Evolutionary conservation across 1,140 invertebrate genomes (phyloP).

Genomic region (Antheraea mylitta): DNA sequence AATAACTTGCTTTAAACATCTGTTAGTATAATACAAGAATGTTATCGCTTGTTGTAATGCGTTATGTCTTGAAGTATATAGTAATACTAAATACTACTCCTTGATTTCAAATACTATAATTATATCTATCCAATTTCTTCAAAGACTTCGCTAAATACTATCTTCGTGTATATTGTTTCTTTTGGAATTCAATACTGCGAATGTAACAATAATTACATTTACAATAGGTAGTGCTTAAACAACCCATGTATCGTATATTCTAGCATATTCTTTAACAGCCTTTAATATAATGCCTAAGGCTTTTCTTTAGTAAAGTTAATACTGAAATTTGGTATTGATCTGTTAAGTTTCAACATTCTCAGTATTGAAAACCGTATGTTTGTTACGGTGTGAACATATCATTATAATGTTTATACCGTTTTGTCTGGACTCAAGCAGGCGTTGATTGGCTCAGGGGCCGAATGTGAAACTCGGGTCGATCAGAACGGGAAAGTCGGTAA

Average conservation of each 20-base stretch:
- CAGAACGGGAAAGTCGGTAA: conserved; percentile 91
- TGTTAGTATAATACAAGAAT: conserved; percentile 2
- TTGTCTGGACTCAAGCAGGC: conserved; percentile 81
- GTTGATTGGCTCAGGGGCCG: conserved; percentile 81
- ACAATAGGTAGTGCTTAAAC: too few relatives aligned
- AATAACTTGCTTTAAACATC: neutral
- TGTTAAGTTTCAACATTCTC: too few relatives aligned
- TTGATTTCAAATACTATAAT: neutral
- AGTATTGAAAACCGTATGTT: conserved; percentile 5
- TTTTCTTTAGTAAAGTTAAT: too few relatives aligned
- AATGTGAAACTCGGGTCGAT: conserved; percentile 88
- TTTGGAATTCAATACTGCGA: neutral
- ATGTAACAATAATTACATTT: neutral
- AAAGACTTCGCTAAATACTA: neutral
- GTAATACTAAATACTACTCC: neutral
- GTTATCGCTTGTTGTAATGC: conserved; percentile 5
- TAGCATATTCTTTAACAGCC: neutral
- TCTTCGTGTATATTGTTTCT: neutral
- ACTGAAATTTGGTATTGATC: too few relatives aligned
- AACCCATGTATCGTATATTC: neutral
- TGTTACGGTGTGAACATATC: conserved; percentile 40
- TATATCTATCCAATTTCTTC: neutral
- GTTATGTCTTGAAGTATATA: neutral
- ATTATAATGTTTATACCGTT: conserved; percentile 69
- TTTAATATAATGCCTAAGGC: neutral